Evolutionary conservation across 2,888 invertebrate species (phyloP).

Genomic region (Eupelmus urozonus): DNA sequence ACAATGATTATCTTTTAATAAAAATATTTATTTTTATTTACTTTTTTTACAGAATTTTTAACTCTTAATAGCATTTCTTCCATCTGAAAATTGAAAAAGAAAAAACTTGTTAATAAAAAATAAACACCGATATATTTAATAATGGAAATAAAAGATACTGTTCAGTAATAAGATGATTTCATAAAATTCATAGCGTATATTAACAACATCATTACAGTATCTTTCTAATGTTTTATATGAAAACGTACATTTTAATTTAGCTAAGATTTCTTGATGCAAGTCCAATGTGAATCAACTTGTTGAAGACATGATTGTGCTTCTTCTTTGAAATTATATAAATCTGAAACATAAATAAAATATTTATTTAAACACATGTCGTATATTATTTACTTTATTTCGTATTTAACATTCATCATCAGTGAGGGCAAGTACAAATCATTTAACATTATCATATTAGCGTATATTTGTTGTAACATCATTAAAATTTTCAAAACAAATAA

Average conservation of each 20-base stretch:
- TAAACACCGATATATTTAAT: neutral
- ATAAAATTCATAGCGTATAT: constrained; percentile 66
- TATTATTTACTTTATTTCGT: neutral
- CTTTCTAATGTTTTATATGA: constrained; percentile 8
- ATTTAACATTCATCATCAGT: constrained; percentile 64
- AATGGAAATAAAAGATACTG: neutral
- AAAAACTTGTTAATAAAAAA: too few relatives aligned
- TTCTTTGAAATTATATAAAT: neutral
- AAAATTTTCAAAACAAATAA: too few relatives aligned
- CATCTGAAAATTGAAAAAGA: too few relatives aligned
- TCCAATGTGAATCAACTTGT: neutral
- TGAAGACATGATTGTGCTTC: neutral
- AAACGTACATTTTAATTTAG: constrained; percentile 1
- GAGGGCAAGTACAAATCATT: constrained; percentile 73
- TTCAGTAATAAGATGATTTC: constrained; percentile 62
- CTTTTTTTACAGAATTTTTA: neutral
- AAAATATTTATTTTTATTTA: neutral
- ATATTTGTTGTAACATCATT: constrained; percentile 67
- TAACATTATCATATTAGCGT: constrained; percentile 71
- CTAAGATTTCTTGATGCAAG: too few relatives aligned
- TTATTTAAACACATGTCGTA: neutral
- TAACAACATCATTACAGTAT: constrained; percentile 38
- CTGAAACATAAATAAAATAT: neutral
- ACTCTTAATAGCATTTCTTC: too few relatives aligned
- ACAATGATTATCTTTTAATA: neutral